Base-by-base conservation (phyloP, 2,888 invertebrate genomes). In the Pandemis corylana region DNA sequence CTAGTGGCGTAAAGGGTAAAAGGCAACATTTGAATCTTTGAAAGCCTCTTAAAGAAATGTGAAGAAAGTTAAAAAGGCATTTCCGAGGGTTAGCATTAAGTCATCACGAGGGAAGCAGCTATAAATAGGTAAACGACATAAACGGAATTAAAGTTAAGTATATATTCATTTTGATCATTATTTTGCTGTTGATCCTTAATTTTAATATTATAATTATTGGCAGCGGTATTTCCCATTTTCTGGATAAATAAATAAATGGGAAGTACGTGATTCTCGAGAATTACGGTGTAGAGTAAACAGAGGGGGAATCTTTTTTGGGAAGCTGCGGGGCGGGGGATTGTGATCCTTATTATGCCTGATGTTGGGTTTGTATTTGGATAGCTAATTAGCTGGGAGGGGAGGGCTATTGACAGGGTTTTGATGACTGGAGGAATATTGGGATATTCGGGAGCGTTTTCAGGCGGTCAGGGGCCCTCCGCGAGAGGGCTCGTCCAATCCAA, bases 351-450 rank as follows among this genome's bases (percentile, higher is more conserved):
- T 56, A 20, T 62, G 42, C 10, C 51, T 12, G 49, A 5, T 2
- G 72, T 72, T 79, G 77, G 75, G 82, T 69, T 76, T 76, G 75
- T 77, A 77, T 81, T 80, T 62, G 75, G 65, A 75, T 66, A 77
- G 46, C n/a, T 76, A 71, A 77, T 80, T 73, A 75, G 73, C 41
- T 72, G 28, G 42, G 63, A 77, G 82, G 81, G 83, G 82, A 80
- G 78, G 79, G 78, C 78, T 89, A 87, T 87, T 88, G 89, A 87
- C 85, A 85, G 87, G 82, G 80, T 87, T 88, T 85, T 89, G 90
- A 90, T 90, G 89, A 90, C 88, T 87, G 80, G 87, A 84, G 82
- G 86, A 88, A 89, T 84, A 82, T 81, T 80, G 78, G 67, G 41
- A 49, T 36, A 9, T 65, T 65, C 59, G 59, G 49, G 28, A 28